phyloP scores from a whole-genome alignment of 2,113 vertebrate species.

The Erpornis zantholeuca region DNA sequence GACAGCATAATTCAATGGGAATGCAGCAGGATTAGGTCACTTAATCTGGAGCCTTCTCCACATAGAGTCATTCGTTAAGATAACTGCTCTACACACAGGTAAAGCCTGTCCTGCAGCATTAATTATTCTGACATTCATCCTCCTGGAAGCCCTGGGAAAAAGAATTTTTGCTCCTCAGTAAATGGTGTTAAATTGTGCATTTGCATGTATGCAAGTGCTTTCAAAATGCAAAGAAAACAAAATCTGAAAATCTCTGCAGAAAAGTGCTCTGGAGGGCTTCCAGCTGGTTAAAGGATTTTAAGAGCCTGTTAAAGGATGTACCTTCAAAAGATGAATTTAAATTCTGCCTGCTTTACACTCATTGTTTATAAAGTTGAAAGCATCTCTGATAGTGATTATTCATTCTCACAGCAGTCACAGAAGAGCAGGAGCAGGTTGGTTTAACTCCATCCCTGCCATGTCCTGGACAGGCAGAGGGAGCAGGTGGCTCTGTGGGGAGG shows the following conservation, averaged over 20 bases:
- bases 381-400: constrained; percentile 20
- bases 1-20: neutral
- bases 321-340: constrained; percentile 55
- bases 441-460: constrained; percentile 1
- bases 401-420: neutral
- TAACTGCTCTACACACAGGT: neutral
- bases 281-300: constrained; percentile 47
- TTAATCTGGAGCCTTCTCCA: neutral
- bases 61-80: neutral
- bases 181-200: neutral
- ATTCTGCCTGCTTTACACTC: constrained; percentile 32
- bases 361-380: constrained; percentile 49
- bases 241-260: constrained; percentile 7
- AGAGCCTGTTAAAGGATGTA: constrained; percentile 22
- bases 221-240: constrained; percentile 14
- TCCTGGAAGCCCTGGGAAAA: neutral
- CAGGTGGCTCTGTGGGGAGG: neutral
- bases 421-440: neutral
- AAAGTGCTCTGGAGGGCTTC: constrained; percentile 36
- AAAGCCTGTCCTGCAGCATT: neutral
- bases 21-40: neutral
- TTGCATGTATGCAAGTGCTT: neutral
- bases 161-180: neutral
- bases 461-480: neutral
- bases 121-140: neutral